Percentiles rank a stretch among this genome's conserved stretches.
These are phyloP conservation scores for Lagopus muta DNA, from an alignment of 2,113 vertebrate species.

Conservation along the genomic window DNA sequence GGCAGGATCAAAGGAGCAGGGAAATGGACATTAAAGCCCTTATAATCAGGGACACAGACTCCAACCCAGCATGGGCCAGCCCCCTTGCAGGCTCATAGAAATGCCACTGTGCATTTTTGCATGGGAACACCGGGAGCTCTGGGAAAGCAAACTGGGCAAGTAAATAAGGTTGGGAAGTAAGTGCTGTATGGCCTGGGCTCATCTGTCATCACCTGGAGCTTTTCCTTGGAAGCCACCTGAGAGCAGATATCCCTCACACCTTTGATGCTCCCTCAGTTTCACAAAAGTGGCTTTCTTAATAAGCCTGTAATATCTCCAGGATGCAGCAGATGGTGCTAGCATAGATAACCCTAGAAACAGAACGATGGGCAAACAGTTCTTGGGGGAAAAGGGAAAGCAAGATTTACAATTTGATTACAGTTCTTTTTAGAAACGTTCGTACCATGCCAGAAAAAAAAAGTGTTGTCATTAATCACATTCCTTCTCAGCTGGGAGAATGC, in stretches of 20 bases:
- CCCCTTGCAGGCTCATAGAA: conserved; percentile 35
- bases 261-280: not conserved
- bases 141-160: not conserved
- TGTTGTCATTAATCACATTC: not conserved
- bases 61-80: conserved; percentile 59
- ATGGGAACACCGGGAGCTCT: not conserved
- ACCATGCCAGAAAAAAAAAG: not conserved
- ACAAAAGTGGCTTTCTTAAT: not conserved
- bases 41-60: conserved; percentile 61
- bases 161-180: conserved; percentile 3
- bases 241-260: not conserved
- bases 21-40: conserved; percentile 66
- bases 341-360: not conserved
- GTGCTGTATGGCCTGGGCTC: not conserved
- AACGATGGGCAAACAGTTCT: not conserved
- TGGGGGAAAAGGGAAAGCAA: not conserved
- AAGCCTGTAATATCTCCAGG: conserved; percentile 12
- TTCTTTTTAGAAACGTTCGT: not conserved
- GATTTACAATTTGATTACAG: not conserved
- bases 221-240: not conserved
- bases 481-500: not conserved
- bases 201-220: not conserved
- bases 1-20: conserved; percentile 60
- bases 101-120: not conserved
- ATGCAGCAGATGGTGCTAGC: conserved; percentile 52